Conservation (phyloP, 2,888 invertebrate genomes). For the Abscondita cerata region DNA sequence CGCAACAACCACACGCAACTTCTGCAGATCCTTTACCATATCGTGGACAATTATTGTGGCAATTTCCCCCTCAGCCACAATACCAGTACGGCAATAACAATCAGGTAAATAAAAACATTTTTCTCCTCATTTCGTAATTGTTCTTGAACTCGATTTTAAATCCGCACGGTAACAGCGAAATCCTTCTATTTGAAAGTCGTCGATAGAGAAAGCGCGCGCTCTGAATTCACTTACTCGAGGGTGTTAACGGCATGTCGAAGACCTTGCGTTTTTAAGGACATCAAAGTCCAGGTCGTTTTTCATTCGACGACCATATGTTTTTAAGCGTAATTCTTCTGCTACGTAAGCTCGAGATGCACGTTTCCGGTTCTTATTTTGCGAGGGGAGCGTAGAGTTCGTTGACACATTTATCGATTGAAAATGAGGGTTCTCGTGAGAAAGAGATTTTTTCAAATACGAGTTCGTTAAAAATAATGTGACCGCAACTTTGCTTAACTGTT, state of each 20-base stretch:
- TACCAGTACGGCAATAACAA: conserved; percentile 76
- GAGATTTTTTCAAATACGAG: background rate
- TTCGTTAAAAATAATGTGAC: conserved; percentile 4
- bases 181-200: conserved; percentile 24
- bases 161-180: conserved; percentile 5
- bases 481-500: conserved; percentile 2
- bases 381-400: conserved; percentile 22
- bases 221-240: conserved; percentile 20
- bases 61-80: conserved; percentile 82
- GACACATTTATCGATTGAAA: conserved; percentile 10
- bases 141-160: conserved; percentile 12
- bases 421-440: background rate
- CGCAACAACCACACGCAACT: conserved; percentile 51
- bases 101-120: conserved; percentile 78
- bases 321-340: background rate
- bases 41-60: conserved; percentile 79
- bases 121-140: background rate
- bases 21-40: conserved; percentile 65
- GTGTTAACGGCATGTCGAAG: conserved; percentile 32
- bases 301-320: conserved; percentile 1
- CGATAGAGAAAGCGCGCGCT: conserved; percentile 28
- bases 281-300: conserved; percentile 11
- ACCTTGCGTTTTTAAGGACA: conserved; percentile 22
- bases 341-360: background rate
- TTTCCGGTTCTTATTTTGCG: conserved; percentile 25